phyloP scores from a whole-genome alignment of 2,797 vertebrate genomes.

The Benthosema pterotum region DNA sequence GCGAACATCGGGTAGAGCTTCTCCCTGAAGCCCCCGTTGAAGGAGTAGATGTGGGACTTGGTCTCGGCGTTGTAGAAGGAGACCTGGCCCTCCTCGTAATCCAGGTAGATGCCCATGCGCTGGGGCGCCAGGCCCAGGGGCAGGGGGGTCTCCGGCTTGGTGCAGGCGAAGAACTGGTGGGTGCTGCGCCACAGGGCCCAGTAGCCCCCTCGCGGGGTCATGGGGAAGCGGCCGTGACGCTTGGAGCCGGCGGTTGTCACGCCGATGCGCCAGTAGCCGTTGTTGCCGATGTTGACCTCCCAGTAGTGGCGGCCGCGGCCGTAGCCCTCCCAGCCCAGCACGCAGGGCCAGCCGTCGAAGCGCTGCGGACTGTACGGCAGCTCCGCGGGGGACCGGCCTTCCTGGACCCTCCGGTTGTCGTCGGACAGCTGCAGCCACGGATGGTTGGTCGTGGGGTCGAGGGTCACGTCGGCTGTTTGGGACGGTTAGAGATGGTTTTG shows the following conservation, averaged over 20 bases:
- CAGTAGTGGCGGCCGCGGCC: slow-evolving; percentile 76
- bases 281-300: slow-evolving; percentile 75
- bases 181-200: slow-evolving; percentile 79
- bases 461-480: slow-evolving; percentile 66
- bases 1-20: slow-evolving; percentile 81
- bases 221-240: slow-evolving; percentile 67
- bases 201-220: slow-evolving; percentile 68
- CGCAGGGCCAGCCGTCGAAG: slow-evolving; percentile 74
- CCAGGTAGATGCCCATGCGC: slow-evolving; percentile 76
- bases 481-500: neutral
- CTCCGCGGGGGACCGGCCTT: slow-evolving; percentile 36
- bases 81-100: slow-evolving; percentile 82
- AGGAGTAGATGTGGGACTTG: slow-evolving; percentile 81
- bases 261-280: slow-evolving; percentile 75
- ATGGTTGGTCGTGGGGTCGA: slow-evolving; percentile 75
- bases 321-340: slow-evolving; percentile 76
- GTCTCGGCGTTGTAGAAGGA: slow-evolving; percentile 81
- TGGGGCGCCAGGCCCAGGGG: slow-evolving; percentile 58
- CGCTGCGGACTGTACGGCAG: slow-evolving; percentile 60
- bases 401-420: slow-evolving; percentile 72
- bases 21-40: slow-evolving; percentile 68
- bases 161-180: slow-evolving; percentile 74
- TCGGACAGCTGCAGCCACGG: slow-evolving; percentile 78
- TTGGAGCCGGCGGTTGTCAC: slow-evolving; percentile 60
- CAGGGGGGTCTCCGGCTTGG: slow-evolving; percentile 66